Percentiles rank a stretch among this genome's conserved stretches.
Conservation (phyloP, 2,888 invertebrate species). For the Phrixothrix hirtus region DNA sequence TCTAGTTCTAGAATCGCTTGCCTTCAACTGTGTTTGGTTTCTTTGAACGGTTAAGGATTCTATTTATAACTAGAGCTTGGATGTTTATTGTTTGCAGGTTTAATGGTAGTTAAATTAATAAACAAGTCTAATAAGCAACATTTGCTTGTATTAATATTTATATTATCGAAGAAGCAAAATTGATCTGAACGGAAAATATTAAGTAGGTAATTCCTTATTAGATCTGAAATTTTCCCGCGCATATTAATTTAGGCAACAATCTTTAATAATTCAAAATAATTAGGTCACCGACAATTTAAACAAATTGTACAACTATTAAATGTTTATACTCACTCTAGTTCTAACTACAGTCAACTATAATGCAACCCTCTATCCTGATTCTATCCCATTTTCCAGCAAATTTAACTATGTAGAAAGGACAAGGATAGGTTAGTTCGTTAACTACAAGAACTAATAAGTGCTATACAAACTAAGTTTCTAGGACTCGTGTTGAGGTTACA, state of each 20-base stretch:
- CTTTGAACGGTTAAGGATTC: not conserved
- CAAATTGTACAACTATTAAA: slow-evolving; percentile 32
- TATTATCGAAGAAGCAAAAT: too few relatives aligned
- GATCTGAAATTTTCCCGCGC: too few relatives aligned
- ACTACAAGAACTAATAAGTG: slow-evolving; percentile 38
- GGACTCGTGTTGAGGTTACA: slow-evolving; percentile 41
- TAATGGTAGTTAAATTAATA: not conserved
- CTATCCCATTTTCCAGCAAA: slow-evolving; percentile 1
- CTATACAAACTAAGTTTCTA: slow-evolving; percentile 40
- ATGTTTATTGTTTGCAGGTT: not conserved
- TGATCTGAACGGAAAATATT: too few relatives aligned
- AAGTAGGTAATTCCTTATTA: too few relatives aligned
- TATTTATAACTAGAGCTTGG: not conserved
- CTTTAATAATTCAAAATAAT: slow-evolving; percentile 17
- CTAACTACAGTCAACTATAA: slow-evolving; percentile 13
- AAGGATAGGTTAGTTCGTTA: slow-evolving; percentile 20
- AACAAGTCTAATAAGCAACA: too few relatives aligned
- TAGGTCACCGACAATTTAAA: slow-evolving; percentile 29
- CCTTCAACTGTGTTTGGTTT: slow-evolving; percentile 1
- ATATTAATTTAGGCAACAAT: slow-evolving; percentile 4
- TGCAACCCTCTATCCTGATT: slow-evolving; percentile 10
- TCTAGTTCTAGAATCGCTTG: slow-evolving; percentile 2
- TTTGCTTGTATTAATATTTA: too few relatives aligned
- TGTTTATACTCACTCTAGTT: slow-evolving; percentile 27
- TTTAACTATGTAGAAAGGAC: slow-evolving; percentile 4